Percentiles rank a stretch among this genome's conserved stretches.
phyloP scores from a whole-genome alignment of 2,888 invertebrate species.

The Dryococelus australis region DNA sequence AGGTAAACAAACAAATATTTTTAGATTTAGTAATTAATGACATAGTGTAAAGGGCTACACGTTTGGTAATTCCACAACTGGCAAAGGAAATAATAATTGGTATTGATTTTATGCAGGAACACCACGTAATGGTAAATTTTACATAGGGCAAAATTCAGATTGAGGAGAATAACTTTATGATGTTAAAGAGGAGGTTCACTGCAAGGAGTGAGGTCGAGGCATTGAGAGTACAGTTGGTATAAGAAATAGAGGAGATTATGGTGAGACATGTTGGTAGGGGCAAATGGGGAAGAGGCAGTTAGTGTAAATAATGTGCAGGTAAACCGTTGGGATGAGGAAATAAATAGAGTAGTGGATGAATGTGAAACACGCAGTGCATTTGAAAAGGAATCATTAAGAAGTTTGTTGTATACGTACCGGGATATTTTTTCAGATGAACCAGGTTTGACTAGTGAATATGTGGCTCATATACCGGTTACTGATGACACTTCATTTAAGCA shows the following conservation, averaged over 20 bases:
- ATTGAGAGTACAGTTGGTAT: too few relatives aligned
- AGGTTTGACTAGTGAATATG: slow-evolving; percentile 45
- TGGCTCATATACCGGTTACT: slow-evolving; percentile 47
- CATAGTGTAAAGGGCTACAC: background rate
- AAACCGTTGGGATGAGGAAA: background rate
- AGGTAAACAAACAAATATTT: background rate
- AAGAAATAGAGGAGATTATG: too few relatives aligned
- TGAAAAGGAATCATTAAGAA: too few relatives aligned
- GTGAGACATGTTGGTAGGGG: too few relatives aligned
- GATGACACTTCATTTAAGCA: slow-evolving; percentile 46
- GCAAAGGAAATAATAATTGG: background rate
- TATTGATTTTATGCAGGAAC: background rate
- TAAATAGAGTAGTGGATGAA: background rate
- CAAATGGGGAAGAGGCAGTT: too few relatives aligned
- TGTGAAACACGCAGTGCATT: too few relatives aligned
- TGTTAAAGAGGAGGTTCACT: background rate
- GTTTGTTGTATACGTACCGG: background rate
- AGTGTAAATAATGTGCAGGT: too few relatives aligned
- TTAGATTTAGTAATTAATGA: background rate
- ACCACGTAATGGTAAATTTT: background rate
- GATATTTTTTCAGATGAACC: slow-evolving; percentile 38
- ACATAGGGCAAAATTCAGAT: background rate
- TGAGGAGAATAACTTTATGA: background rate
- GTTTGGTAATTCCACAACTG: background rate
- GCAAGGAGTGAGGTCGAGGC: too few relatives aligned